These are phyloP conservation scores for Garrulus glandarius DNA, from an alignment of 2,797 vertebrate genomes.

Conservation along the genomic window DNA sequence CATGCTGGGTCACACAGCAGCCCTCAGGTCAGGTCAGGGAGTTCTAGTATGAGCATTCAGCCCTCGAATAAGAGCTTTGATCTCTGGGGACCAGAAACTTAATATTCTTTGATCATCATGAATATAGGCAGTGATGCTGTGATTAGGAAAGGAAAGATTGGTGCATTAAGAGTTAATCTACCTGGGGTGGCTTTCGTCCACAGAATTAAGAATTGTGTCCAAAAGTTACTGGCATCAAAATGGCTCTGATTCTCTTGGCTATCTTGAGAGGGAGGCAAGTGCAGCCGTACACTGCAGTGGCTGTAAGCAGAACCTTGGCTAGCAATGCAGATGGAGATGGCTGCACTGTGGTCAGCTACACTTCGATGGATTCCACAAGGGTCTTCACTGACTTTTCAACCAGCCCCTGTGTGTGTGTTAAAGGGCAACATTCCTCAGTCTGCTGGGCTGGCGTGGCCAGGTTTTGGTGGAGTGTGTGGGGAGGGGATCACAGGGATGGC, in stretches of 20 bases:
- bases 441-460: background rate
- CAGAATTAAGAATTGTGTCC: background rate
- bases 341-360: background rate
- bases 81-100: background rate
- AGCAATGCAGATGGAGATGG: background rate
- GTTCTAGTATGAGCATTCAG: background rate
- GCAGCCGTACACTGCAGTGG: background rate
- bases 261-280: background rate
- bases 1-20: background rate
- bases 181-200: background rate
- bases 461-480: background rate
- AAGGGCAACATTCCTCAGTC: background rate
- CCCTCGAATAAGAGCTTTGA: background rate
- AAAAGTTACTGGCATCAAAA: background rate
- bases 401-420: background rate
- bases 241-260: background rate
- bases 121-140: background rate
- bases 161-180: background rate
- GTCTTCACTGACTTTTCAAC: background rate
- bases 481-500: fast-evolving
- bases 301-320: background rate
- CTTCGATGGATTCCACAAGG: background rate
- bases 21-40: background rate
- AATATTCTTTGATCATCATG: fast-evolving
- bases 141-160: background rate